A percentile compares a stretch with the other conserved stretches of the same genome.
phyloP scores from a whole-genome alignment of 2,113 vertebrate genomes.

The Oncorhynchus gorbuscha region DNA sequence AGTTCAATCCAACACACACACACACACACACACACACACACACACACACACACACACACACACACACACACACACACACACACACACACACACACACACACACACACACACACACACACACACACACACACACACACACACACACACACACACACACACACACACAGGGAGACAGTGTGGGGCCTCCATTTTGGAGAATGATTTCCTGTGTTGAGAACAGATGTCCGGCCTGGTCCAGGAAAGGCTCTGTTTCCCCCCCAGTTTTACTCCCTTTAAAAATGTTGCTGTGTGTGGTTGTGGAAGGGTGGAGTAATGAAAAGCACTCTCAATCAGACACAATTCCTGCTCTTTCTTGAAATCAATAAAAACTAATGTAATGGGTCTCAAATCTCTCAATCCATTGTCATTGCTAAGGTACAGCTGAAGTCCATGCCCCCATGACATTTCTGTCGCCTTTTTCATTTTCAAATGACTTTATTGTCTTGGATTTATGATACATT shows the following conservation, averaged over 20 bases:
- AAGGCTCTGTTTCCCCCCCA: constrained; percentile 51
- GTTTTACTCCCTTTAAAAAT: constrained; percentile 37
- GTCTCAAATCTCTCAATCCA: neutral
- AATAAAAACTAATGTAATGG: neutral
- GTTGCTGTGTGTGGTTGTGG: neutral
- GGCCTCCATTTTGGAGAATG: constrained; percentile 53
- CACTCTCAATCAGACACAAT: constrained; percentile 21
- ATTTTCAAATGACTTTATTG: too few relatives aligned
- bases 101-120: neutral
- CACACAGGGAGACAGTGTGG: constrained; percentile 4
- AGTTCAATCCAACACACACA: neutral
- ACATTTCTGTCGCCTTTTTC: neutral
- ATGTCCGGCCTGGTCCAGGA: constrained; percentile 60
- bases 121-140: neutral
- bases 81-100: too few relatives aligned
- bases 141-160: neutral
- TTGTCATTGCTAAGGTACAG: neutral
- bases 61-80: too few relatives aligned
- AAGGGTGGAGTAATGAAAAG: constrained; percentile 35
- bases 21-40: too few relatives aligned
- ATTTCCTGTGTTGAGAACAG: constrained; percentile 59
- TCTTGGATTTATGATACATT: too few relatives aligned
- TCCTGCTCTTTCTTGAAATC: neutral
- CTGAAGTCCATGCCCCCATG: neutral
- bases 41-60: too few relatives aligned